Evolutionary conservation across 2,797 vertebrate species (phyloP).

Genomic region (Myotis vivesi): DNA sequence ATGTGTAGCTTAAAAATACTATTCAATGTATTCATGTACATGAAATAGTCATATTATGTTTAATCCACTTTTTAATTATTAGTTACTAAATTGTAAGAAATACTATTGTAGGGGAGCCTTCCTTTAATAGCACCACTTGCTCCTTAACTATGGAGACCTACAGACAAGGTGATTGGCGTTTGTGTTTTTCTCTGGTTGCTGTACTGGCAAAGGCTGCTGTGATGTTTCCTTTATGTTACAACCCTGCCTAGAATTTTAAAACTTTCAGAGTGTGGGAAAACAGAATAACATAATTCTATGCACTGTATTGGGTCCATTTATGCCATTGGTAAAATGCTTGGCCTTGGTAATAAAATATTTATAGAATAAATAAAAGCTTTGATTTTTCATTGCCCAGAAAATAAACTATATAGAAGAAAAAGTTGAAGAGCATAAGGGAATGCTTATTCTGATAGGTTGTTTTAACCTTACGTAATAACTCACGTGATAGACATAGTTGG

Average conservation of each 20-base stretch:
- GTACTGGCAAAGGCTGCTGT: not conserved
- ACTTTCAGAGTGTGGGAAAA: constrained; percentile 24
- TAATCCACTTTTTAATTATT: constrained; percentile 23
- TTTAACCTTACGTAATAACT: constrained; percentile 29
- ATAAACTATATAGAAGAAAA: constrained; percentile 44
- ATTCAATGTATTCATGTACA: not conserved
- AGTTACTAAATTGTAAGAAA: constrained; percentile 18
- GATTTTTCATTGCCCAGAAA: constrained; percentile 47
- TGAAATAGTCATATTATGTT: not conserved
- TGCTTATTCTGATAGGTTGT: constrained; percentile 31
- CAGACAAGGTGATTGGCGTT: not conserved
- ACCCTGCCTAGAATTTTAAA: constrained; percentile 55
- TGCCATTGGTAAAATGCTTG: constrained; percentile 54
- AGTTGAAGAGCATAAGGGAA: constrained; percentile 22
- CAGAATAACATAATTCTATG: not conserved
- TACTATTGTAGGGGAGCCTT: not conserved
- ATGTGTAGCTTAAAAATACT: not conserved
- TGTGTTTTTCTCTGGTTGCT: constrained; percentile 28
- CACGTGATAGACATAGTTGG: constrained; percentile 2
- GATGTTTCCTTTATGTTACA: constrained; percentile 51
- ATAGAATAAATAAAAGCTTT: constrained; percentile 50
- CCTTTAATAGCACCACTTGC: not conserved
- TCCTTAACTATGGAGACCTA: not conserved
- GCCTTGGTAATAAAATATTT: constrained; percentile 45
- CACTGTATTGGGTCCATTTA: constrained; percentile 26